These are phyloP conservation scores for Varecia variegata DNA, from an alignment of 2,797 vertebrate species.

Conservation along the genomic window DNA sequence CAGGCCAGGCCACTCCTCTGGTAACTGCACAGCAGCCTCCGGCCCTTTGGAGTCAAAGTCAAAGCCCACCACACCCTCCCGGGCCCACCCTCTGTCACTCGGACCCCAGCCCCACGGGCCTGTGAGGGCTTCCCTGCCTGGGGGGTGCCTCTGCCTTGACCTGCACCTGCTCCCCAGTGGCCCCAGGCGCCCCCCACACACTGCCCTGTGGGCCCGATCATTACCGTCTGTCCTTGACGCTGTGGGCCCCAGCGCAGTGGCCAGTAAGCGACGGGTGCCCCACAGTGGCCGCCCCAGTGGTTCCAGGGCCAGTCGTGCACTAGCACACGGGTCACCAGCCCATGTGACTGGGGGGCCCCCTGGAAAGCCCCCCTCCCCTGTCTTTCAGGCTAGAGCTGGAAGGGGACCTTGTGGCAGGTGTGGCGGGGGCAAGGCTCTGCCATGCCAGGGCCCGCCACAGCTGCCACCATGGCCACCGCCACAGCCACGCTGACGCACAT, in stretches of 20 bases:
- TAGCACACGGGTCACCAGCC: neutral
- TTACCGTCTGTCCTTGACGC: neutral
- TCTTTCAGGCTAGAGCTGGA: neutral
- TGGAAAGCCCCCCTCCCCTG: too few relatives aligned
- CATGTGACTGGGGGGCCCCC: neutral
- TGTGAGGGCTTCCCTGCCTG: too few relatives aligned
- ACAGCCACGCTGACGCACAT: constrained; percentile 78
- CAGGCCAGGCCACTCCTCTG: constrained; percentile 35
- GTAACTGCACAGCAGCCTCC: constrained; percentile 53
- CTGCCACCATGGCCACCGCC: constrained; percentile 25
- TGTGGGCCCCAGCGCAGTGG: neutral
- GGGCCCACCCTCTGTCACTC: neutral
- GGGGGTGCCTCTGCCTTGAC: too few relatives aligned
- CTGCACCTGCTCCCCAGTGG: too few relatives aligned
- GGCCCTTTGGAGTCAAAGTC: neutral
- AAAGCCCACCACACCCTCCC: too few relatives aligned
- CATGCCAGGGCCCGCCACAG: neutral
- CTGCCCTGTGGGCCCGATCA: neutral
- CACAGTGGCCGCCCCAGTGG: neutral
- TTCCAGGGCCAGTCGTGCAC: neutral
- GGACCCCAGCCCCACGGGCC: neutral
- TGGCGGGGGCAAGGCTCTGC: neutral
- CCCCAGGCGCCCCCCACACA: accelerated
- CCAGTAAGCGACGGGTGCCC: neutral
- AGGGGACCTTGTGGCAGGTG: neutral